These are phyloP conservation scores for Atrichornis clamosus DNA, from an alignment of 2,113 vertebrate genomes.

Conservation along the genomic window DNA sequence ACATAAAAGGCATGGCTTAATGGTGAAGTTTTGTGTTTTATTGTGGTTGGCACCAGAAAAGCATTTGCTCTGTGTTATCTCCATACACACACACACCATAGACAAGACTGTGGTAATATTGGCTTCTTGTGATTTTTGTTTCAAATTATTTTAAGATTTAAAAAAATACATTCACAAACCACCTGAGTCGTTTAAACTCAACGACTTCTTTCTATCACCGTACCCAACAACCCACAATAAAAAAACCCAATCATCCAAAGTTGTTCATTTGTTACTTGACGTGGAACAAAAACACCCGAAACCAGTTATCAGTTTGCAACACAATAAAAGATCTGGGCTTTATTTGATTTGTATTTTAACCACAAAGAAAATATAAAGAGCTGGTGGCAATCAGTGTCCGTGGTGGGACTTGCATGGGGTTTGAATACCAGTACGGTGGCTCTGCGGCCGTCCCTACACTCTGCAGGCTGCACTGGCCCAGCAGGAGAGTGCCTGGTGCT, in stretches of 20 bases:
- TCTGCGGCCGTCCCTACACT: not conserved
- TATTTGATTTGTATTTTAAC: not conserved
- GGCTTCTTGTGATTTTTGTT: conserved; percentile 46
- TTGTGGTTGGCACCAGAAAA: conserved; percentile 69
- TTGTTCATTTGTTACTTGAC: conserved; percentile 58
- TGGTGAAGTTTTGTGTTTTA: conserved; percentile 64
- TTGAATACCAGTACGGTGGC: not conserved
- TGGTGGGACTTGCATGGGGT: not conserved
- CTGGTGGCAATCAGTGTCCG: conserved; percentile 65
- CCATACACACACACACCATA: conserved; percentile 44
- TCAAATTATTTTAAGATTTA: conserved; percentile 24
- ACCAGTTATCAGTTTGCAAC: conserved; percentile 58
- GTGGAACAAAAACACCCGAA: not conserved
- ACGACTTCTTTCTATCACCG: conserved; percentile 65
- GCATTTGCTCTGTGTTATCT: conserved; percentile 43
- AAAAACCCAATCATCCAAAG: conserved; percentile 44
- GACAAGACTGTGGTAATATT: conserved; percentile 51
- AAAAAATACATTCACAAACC: conserved; percentile 71
- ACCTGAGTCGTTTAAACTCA: conserved; percentile 63
- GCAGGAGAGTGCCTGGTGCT: not conserved
- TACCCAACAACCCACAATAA: conserved; percentile 48
- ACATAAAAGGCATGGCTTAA: conserved; percentile 56
- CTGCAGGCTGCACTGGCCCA: not conserved
- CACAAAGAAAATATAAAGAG: conserved; percentile 74
- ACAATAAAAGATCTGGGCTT: conserved; percentile 56